Evolutionary conservation across 1,140 invertebrate genomes (phyloP).

Genomic region (Drosophila nebulosa): DNA sequence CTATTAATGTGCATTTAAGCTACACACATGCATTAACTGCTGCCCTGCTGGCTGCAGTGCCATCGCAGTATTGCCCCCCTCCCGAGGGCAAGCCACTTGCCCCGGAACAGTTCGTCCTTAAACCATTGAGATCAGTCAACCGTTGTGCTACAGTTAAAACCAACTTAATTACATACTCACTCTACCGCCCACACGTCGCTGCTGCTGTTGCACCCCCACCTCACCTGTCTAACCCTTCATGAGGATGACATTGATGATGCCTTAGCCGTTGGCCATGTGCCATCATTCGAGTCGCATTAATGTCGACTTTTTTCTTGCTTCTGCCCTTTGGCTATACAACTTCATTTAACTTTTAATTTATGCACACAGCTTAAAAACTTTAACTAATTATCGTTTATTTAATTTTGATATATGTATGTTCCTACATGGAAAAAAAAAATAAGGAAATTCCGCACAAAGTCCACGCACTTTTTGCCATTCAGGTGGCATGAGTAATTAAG

Average conservation of each 20-base stretch:
- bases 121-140: constrained; percentile 39
- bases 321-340: constrained; percentile 43
- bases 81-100: background rate
- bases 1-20: constrained; percentile 78
- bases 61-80: too few relatives aligned
- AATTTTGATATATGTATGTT: constrained; percentile 34
- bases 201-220: constrained; percentile 21
- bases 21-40: constrained; percentile 77
- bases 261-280: constrained; percentile 4
- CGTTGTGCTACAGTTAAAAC: constrained; percentile 53
- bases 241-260: background rate
- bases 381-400: constrained; percentile 74
- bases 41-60: too few relatives aligned
- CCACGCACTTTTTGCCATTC: constrained; percentile 49
- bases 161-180: constrained; percentile 69
- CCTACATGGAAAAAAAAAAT: constrained; percentile 13
- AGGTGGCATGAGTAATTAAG: constrained; percentile 75
- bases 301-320: constrained; percentile 24
- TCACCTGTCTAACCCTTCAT: constrained; percentile 7
- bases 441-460: background rate
- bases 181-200: background rate
- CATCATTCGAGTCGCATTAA: constrained; percentile 18
- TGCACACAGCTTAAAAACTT: constrained; percentile 62
- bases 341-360: constrained; percentile 67
- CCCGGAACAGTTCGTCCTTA: background rate